Conservation (phyloP, 2,797 vertebrate species). For the Trematomus bernacchii region DNA sequence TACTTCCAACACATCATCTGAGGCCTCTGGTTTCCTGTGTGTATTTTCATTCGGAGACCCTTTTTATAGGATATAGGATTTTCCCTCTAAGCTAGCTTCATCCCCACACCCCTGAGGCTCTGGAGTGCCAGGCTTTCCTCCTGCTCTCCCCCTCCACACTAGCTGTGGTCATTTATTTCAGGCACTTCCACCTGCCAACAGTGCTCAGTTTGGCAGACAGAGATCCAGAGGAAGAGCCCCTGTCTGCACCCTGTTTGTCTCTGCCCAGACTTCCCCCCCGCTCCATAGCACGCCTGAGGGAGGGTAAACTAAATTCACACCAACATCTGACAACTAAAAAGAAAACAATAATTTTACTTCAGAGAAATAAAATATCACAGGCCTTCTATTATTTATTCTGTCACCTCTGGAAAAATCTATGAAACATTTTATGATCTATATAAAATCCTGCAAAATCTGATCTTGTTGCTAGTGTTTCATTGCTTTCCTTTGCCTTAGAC, state of each 20-base stretch:
- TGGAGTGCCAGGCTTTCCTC: conserved; percentile 50
- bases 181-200: conserved; percentile 82
- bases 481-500: neutral
- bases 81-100: conserved; percentile 57
- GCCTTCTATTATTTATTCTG: neutral
- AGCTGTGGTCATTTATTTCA: conserved; percentile 80
- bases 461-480: neutral
- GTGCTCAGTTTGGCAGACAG: conserved; percentile 74
- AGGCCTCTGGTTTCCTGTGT: conserved; percentile 31
- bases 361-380: neutral
- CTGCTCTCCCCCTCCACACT: conserved; percentile 27
- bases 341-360: neutral
- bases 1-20: neutral
- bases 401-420: neutral
- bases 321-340: conserved; percentile 8
- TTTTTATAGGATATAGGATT: conserved; percentile 55
- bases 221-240: conserved; percentile 64
- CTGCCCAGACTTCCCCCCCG: conserved; percentile 34
- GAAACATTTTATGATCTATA: neutral
- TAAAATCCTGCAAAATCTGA: neutral
- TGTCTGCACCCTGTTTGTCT: conserved; percentile 67
- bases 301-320: conserved; percentile 17
- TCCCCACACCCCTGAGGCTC: conserved; percentile 51
- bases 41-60: conserved; percentile 35
- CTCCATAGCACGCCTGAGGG: conserved; percentile 36